Evolutionary conservation across 1,140 invertebrate genomes (phyloP), one percentile per base, ranked within the genome.

Genomic region (Drosophila yakuba): DNA sequence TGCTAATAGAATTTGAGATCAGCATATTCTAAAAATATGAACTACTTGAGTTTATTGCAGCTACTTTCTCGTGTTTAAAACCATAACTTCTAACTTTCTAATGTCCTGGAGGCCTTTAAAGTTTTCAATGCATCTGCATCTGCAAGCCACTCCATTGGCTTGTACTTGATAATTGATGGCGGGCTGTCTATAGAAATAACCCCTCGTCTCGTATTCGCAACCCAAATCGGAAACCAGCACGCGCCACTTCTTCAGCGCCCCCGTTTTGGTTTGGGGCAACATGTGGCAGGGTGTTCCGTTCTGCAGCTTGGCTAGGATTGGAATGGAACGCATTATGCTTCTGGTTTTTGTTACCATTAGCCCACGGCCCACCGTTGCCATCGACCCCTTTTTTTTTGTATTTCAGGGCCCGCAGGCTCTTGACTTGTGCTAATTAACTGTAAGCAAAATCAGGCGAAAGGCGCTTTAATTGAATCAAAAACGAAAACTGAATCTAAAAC

Each of bases 381-480:
- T 59, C 57, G 50, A 52, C 44, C 52, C 77, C 79, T 82, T 78
- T 83, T 82, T 78, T 61, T 66, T 67, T 2, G 17, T 17, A 20
- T 20, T 20, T 67, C 59, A 54, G 15, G 67, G 57, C 60, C 64
- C 71, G 39, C 51, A 28, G 66, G 72, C 73, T 55, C 50, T 78
- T 66, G 60, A 57, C 51, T 73, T 62, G 75, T 50, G 79, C 83
- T 86, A 86, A 86, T 86, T 86, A 86, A 86, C 74, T 81, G 75
- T 73, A 66, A 68, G 61, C 58, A 47, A 74, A 64, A 82, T 78
- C 61, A 63, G 54, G 54, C 36, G 67, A 75, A 86, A 71, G 66
- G 55, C 74, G 83, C 72, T 88, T 88, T 88, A 88, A 88, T 88
- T 88, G 84, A 88, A 88, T 89, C 35, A 56, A 43, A 56, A 56